phyloP scores from a whole-genome alignment of 2,888 invertebrate genomes.

The Apoderus coryli region DNA sequence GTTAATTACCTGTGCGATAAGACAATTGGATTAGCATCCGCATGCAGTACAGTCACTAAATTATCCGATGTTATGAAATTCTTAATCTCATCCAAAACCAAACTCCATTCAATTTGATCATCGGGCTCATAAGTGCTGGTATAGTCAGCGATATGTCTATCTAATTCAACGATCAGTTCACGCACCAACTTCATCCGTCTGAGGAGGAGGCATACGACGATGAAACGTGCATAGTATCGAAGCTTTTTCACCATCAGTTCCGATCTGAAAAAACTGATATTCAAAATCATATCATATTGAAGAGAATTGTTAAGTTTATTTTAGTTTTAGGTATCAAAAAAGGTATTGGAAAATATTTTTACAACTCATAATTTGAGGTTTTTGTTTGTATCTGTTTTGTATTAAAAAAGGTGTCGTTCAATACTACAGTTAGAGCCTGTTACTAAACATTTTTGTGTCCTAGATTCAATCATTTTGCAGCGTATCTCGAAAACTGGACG shows the following conservation, averaged over 20 bases:
- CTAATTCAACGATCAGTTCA: conserved; percentile 82
- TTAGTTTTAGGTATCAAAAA: too few species aligned
- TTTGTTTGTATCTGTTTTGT: too few species aligned
- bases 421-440: too few species aligned
- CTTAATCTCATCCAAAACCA: conserved; percentile 88
- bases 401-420: too few species aligned
- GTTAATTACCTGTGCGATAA: conserved; percentile 65
- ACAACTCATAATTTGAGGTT: conserved; percentile 2
- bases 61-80: conserved; percentile 89
- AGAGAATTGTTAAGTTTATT: conserved; percentile 1
- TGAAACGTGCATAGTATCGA: conserved; percentile 88
- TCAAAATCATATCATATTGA: conserved; percentile 1
- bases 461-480: too few species aligned
- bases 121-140: conserved; percentile 93
- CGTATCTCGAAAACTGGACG: too few species aligned
- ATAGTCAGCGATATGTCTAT: conserved; percentile 89
- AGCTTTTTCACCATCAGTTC: conserved; percentile 96
- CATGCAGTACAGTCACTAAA: conserved; percentile 74
- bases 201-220: conserved; percentile 86
- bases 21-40: conserved; percentile 73
- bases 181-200: conserved; percentile 87
- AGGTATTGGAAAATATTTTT: conserved; percentile 3
- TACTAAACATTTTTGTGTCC: too few species aligned
- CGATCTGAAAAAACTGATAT: conserved; percentile 35
- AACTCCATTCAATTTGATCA: conserved; percentile 89